Percentiles rank a stretch among this genome's conserved stretches.
Evolutionary conservation across 2,888 invertebrate genomes (phyloP).

Genomic region (Cinara cedri): DNA sequence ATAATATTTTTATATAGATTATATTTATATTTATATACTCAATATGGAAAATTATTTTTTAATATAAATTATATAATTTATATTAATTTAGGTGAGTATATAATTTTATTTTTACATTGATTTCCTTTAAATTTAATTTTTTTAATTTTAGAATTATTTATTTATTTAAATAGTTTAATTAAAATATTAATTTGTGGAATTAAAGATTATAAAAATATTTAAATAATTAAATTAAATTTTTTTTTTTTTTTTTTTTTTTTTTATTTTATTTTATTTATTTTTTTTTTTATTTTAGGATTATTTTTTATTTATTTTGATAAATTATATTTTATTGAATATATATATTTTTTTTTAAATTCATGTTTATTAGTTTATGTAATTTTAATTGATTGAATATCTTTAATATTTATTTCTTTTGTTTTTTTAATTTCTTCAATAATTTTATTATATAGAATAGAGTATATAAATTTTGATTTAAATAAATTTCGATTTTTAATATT

Average conservation of each 20-base stretch:
- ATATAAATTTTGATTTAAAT: conserved; percentile 63
- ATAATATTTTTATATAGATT: conserved; percentile 39
- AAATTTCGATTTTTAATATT: conserved; percentile 71
- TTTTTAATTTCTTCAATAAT: conserved; percentile 40
- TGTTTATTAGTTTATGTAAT: conserved; percentile 5
- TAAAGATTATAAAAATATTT: conserved; percentile 36
- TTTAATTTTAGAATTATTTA: conserved; percentile 29
- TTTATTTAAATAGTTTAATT: conserved; percentile 46
- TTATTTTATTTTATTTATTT: not conserved
- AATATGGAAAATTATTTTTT: conserved; percentile 31
- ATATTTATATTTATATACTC: conserved; percentile 35
- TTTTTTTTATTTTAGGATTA: conserved; percentile 11
- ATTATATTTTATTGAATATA: conserved; percentile 30
- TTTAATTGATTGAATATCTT: conserved; percentile 21
- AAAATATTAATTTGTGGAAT: conserved; percentile 28
- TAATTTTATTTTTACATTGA: conserved; percentile 38
- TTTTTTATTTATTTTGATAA: conserved; percentile 26
- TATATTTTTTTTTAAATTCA: conserved; percentile 23
- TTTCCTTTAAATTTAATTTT: conserved; percentile 30
- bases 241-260: conserved; percentile 39
- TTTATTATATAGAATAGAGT: conserved; percentile 31
- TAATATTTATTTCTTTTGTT: conserved; percentile 38
- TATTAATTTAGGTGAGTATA: conserved; percentile 24
- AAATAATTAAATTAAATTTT: conserved; percentile 23
- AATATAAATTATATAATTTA: conserved; percentile 32